Conservation (phyloP, 2,113 vertebrate species). For the Leptobrachium ailaonicum region DNA sequence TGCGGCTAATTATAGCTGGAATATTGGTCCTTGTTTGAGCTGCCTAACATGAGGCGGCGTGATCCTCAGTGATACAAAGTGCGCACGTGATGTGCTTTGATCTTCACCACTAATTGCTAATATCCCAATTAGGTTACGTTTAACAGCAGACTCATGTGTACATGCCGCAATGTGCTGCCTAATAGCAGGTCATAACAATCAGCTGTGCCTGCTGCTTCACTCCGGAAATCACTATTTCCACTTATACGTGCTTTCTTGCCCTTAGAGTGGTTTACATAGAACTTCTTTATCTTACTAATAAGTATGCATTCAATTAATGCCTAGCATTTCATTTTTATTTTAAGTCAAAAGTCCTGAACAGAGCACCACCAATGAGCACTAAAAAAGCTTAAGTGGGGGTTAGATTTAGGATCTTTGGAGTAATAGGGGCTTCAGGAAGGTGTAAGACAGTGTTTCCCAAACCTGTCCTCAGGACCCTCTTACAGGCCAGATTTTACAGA, state of each 20-base stretch:
- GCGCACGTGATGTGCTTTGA: constrained; percentile 46
- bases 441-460: too few relatives aligned
- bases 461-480: too few relatives aligned
- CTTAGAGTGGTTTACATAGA: too few relatives aligned
- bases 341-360: too few relatives aligned
- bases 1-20: constrained; percentile 46
- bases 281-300: too few relatives aligned
- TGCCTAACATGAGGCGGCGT: constrained; percentile 33
- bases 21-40: constrained; percentile 47
- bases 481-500: too few relatives aligned
- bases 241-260: background rate
- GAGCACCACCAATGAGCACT: too few relatives aligned
- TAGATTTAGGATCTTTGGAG: too few relatives aligned
- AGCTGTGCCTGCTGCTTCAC: constrained; percentile 1
- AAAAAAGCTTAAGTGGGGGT: too few relatives aligned
- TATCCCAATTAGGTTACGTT: constrained; percentile 48
- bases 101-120: constrained; percentile 49
- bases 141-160: constrained; percentile 40
- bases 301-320: too few relatives aligned
- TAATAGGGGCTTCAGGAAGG: too few relatives aligned
- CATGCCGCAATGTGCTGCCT: constrained; percentile 21
- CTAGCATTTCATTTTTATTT: too few relatives aligned
- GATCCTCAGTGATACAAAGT: constrained; percentile 43
- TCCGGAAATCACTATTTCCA: background rate
- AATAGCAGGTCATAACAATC: constrained; percentile 33